Base-by-base conservation (phyloP, 2,888 invertebrate genomes). In the Drosophila eohydei region DNA sequence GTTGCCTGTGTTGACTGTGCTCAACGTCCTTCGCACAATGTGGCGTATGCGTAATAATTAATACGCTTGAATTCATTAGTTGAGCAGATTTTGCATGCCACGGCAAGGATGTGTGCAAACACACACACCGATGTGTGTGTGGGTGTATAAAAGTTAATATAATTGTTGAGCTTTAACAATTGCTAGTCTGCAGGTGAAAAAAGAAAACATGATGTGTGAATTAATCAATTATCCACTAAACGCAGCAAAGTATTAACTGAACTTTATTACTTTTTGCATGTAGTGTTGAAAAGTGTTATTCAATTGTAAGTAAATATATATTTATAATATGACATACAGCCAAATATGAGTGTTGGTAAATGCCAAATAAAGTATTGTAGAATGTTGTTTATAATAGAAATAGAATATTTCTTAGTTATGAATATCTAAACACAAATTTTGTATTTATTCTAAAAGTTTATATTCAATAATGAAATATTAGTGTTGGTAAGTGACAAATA, bases 31-130 rank as follows among this genome's bases (percentile, higher is more conserved):
- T 82, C 89, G 90, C 73, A 90, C 87, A 83, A 81, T 86, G 89
- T 80, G 89, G 81, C 90, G 90, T 87, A 89, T 87, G 89, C 89
- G 89, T 90, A 90, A 87, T 90, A 87, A 89, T 87, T 90, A 89
- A 86, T 88, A 90, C 90, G 90, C 86, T 81, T 88, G 87, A 89
- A 89, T 85, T 85, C 90, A 90, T 86, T 90, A 90, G 90, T 90
- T 85, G 86, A 89, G 85, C 90, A 76, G 80, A 88, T 88, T 85
- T 88, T 85, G 84, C 89, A 84, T 81, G 90, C 76, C 80, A 83
- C 51, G 64, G 72, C 84, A 75, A 81, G 79, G 79, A 76, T 74
- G 56, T 58, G 46, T 41, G 63, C 69, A 80, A 58, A 66, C 30
- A 66, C 41, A 61, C 50, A 60, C 8, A 40, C 34, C 28, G 38